Conservation (phyloP, 2,113 vertebrate genomes). For the Callipepla squamata region DNA sequence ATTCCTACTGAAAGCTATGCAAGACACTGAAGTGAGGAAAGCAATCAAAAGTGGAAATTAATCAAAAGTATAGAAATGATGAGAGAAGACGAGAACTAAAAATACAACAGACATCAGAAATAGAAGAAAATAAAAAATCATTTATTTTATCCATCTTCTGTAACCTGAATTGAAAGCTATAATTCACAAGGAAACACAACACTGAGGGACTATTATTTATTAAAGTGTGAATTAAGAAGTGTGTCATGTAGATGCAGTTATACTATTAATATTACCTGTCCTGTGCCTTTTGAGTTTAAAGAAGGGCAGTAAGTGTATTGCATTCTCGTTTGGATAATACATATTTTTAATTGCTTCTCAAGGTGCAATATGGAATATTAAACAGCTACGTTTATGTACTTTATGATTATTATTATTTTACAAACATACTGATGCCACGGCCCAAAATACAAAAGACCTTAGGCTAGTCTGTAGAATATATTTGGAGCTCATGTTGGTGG, state of each 20-base stretch:
- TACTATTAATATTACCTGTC: neutral
- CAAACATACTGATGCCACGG: neutral
- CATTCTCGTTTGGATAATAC: neutral
- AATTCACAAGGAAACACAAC: neutral
- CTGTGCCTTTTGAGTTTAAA: neutral
- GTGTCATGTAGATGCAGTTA: neutral
- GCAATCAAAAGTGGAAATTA: neutral
- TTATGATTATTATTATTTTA: neutral
- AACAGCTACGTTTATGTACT: neutral
- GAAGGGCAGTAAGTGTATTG: neutral
- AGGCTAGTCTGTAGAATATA: neutral
- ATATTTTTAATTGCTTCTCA: neutral
- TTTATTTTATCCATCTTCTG: neutral
- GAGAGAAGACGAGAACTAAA: neutral
- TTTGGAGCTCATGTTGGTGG: neutral
- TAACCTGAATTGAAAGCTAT: neutral
- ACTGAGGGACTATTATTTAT: neutral
- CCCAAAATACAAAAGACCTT: neutral
- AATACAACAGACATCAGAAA: neutral
- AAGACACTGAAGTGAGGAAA: neutral
- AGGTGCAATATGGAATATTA: neutral
- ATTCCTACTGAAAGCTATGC: neutral
- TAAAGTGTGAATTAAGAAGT: neutral
- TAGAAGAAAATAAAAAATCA: fast-evolving
- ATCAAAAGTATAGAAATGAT: neutral